phyloP scores from a whole-genome alignment of 1,140 invertebrate genomes.

The Papilio aristodemus region DNA sequence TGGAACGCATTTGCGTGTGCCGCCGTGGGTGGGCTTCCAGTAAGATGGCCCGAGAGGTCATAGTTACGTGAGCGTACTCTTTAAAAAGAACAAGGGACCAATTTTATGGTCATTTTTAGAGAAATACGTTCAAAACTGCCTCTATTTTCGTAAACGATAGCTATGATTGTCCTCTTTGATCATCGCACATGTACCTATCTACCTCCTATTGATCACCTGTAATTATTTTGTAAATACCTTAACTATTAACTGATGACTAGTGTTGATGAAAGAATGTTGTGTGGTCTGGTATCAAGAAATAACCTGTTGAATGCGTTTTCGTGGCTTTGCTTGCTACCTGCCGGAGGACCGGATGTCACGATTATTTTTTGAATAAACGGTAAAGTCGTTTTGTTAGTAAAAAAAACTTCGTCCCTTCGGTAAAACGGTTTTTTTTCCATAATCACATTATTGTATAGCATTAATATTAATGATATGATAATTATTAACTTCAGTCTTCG shows the following conservation, averaged over 20 bases:
- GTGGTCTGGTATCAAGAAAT: neutral
- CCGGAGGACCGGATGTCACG: conserved; percentile 35
- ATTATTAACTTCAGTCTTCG: too few species aligned
- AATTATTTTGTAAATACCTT: neutral
- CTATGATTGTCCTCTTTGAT: too few species aligned
- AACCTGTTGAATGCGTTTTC: neutral
- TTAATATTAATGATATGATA: conserved; percentile 30
- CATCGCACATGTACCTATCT: too few species aligned
- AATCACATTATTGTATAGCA: neutral
- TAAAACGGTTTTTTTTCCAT: neutral
- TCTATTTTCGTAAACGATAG: too few species aligned
- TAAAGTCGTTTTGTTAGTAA: conserved; percentile 31
- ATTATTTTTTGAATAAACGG: conserved; percentile 44
- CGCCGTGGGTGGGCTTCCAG: too few species aligned
- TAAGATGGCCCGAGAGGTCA: too few species aligned
- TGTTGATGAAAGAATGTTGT: neutral
- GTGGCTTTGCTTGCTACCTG: conserved; percentile 32
- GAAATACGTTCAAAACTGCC: too few species aligned
- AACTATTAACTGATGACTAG: neutral
- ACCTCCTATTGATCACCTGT: neutral
- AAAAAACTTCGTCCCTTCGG: conserved; percentile 24
- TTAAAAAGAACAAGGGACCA: too few species aligned
- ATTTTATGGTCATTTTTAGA: too few species aligned
- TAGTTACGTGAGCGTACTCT: too few species aligned
- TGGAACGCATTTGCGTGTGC: too few species aligned